Evolutionary conservation across 1,140 invertebrate genomes (phyloP).

Genomic region (Lanistes nyassanus): DNA sequence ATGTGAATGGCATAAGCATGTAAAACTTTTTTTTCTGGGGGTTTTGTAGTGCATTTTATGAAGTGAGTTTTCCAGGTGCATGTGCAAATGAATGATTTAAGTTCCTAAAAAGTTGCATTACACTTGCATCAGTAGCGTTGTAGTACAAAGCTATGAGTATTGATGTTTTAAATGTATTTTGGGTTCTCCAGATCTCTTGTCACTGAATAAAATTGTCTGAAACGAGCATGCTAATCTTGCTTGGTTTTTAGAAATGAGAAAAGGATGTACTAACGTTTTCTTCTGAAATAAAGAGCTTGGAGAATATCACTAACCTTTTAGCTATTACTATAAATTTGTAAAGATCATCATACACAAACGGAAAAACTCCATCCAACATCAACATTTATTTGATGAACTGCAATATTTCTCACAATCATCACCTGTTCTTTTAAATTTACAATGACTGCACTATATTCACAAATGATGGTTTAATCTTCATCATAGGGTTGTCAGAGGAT

Average conservation of each 20-base stretch:
- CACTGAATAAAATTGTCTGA: constrained; percentile 10
- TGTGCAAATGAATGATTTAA: constrained; percentile 7
- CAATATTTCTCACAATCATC: too few species aligned
- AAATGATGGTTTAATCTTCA: neutral
- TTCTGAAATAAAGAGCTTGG: too few species aligned
- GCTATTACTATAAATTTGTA: too few species aligned
- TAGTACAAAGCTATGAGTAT: neutral
- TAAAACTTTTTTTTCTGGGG: neutral
- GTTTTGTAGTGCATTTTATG: neutral
- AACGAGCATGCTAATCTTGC: too few species aligned
- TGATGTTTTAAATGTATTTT: neutral
- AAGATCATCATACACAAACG: too few species aligned
- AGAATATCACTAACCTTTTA: too few species aligned
- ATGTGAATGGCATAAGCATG: too few species aligned
- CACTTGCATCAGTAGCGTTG: neutral
- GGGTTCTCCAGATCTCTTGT: constrained; percentile 14
- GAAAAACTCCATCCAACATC: too few species aligned
- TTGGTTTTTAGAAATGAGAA: neutral
- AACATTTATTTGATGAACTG: too few species aligned
- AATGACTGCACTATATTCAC: too few species aligned
- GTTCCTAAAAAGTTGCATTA: neutral
- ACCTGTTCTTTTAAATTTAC: too few species aligned
- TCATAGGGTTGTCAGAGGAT: constrained; percentile 44
- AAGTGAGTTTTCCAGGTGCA: neutral
- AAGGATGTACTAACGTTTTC: neutral